A percentile compares a stretch with the other conserved stretches of the same genome.
Evolutionary conservation across 2,888 invertebrate genomes (phyloP).

Genomic region (Synergus gifuensis): DNA sequence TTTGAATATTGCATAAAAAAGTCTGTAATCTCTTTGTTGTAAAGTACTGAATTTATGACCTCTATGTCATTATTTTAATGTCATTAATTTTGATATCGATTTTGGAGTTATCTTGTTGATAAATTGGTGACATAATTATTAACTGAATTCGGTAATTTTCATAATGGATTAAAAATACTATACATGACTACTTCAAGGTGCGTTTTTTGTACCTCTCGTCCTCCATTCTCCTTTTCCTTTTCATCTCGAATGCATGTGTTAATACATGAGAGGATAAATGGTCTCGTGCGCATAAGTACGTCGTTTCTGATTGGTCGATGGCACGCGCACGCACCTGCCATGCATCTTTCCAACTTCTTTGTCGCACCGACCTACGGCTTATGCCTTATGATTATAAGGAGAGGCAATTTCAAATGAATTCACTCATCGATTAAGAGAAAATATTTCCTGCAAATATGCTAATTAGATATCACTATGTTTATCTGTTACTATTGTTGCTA

Average conservation of each 20-base stretch:
- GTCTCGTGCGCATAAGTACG: conserved; percentile 53
- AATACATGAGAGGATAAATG: conserved; percentile 59
- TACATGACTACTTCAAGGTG: conserved; percentile 33
- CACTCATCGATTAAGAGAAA: conserved; percentile 56
- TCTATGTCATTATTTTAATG: background rate
- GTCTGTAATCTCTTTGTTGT: background rate
- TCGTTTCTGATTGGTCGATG: conserved; percentile 69
- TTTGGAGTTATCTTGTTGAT: background rate
- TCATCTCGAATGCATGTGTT: conserved; percentile 47
- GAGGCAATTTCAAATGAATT: conserved; percentile 60
- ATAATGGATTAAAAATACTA: conserved; percentile 23
- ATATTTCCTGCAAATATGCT: conserved; percentile 48
- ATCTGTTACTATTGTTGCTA: background rate
- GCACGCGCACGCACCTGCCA: conserved; percentile 76
- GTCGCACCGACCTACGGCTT: conserved; percentile 53
- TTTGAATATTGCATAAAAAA: background rate
- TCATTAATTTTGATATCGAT: background rate
- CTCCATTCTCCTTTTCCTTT: conserved; percentile 33
- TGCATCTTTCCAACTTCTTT: conserved; percentile 65
- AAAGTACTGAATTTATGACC: background rate
- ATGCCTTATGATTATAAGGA: conserved; percentile 44
- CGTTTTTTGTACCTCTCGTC: conserved; percentile 11
- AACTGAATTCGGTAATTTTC: conserved; percentile 1
- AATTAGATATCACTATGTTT: background rate
- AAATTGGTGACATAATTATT: background rate